Conservation (phyloP, 2,888 invertebrate species). For the Maniola hyperantus region DNA sequence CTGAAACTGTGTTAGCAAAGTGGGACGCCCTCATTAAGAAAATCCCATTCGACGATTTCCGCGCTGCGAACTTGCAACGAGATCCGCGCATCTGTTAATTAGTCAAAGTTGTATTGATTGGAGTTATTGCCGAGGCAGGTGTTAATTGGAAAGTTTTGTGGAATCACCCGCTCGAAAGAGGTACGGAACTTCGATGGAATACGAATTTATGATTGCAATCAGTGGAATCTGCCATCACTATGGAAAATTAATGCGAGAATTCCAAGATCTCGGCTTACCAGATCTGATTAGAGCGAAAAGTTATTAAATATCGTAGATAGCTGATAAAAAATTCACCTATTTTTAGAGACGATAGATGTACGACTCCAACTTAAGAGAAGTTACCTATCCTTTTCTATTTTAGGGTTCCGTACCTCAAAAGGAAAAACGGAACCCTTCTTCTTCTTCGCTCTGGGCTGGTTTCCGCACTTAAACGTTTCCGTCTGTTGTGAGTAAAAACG, state of each 20-base stretch:
- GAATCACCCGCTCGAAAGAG: constrained; percentile 7
- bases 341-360: too few species aligned
- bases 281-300: neutral
- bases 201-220: constrained; percentile 33
- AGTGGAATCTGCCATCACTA: constrained; percentile 19
- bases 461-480: too few species aligned
- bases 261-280: neutral
- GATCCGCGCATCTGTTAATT: constrained; percentile 21
- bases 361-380: too few species aligned
- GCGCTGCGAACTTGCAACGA: constrained; percentile 16
- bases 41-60: constrained; percentile 16
- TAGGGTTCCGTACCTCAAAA: too few species aligned
- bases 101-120: constrained; percentile 30
- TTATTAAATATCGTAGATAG: too few species aligned
- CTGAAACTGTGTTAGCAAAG: constrained; percentile 14
- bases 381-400: too few species aligned
- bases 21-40: constrained; percentile 18
- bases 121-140: constrained; percentile 23
- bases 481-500: too few species aligned
- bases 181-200: constrained; percentile 6
- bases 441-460: too few species aligned
- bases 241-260: neutral
- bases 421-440: too few species aligned
- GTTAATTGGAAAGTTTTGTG: constrained; percentile 31
- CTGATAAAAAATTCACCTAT: too few species aligned